phyloP scores from a whole-genome alignment of 2,797 vertebrate genomes.

The Halcyon leucocephala region DNA sequence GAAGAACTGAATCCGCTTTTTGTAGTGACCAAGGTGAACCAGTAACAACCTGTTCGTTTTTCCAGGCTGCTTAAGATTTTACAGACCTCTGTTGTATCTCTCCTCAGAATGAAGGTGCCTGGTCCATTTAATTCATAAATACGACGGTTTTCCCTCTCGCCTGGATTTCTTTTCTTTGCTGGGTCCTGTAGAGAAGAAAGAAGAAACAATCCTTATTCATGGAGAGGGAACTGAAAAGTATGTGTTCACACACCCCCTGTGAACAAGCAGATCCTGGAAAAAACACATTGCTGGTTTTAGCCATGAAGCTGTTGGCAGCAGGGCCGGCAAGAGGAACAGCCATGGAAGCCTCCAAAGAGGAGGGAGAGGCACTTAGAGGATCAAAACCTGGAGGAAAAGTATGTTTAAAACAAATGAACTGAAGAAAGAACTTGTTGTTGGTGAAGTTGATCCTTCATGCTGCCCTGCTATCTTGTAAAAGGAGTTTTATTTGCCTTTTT shows the following conservation, averaged over 20 bases:
- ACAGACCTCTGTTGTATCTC: neutral
- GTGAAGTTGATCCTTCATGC: constrained; percentile 55
- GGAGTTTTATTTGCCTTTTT: constrained; percentile 79
- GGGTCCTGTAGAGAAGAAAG: neutral
- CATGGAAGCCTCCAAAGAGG: neutral
- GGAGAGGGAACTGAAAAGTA: neutral
- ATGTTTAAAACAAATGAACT: constrained; percentile 71
- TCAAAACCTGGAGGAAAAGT: constrained; percentile 44
- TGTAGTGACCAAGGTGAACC: neutral
- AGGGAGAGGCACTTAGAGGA: constrained; percentile 8
- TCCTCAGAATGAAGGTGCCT: neutral
- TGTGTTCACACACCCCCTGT: neutral
- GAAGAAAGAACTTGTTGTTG: constrained; percentile 62
- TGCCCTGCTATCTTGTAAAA: constrained; percentile 81
- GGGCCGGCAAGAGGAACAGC: neutral
- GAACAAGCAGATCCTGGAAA: constrained; percentile 7
- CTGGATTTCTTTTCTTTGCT: neutral
- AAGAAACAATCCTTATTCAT: neutral
- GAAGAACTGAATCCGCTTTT: constrained; percentile 6
- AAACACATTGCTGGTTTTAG: neutral
- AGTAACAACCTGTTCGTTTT: neutral
- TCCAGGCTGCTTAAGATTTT: neutral
- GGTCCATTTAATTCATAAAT: neutral
- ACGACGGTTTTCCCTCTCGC: neutral
- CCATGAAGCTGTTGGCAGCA: neutral